phyloP scores from a whole-genome alignment of 2,888 invertebrate species.

The Odontocolon sp. region DNA sequence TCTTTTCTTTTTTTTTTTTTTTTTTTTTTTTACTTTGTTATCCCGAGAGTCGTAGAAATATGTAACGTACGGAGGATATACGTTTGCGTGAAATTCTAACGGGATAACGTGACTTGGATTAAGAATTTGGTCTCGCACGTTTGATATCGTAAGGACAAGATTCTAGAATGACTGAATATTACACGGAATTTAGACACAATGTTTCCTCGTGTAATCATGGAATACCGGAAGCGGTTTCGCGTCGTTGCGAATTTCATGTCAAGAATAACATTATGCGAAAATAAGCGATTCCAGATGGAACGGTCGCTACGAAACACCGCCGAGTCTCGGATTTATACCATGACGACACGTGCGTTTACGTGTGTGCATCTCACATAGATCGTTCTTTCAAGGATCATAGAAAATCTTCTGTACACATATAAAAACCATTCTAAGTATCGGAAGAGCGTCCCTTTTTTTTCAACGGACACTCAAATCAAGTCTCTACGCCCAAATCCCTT shows the following conservation, averaged over 20 bases:
- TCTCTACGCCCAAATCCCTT: constrained; percentile 66
- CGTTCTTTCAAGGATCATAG: constrained; percentile 53
- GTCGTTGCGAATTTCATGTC: neutral
- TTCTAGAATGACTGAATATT: neutral
- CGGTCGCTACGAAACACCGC: neutral
- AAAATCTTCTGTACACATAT: constrained; percentile 66
- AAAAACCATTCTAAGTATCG: constrained; percentile 64
- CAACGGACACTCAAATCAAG: constrained; percentile 68
- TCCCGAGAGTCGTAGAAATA: constrained; percentile 14
- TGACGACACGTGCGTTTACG: constrained; percentile 2
- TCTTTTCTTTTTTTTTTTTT: neutral
- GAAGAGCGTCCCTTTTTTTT: constrained; percentile 49
- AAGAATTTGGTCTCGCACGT: constrained; percentile 16
- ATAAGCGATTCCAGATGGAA: neutral
- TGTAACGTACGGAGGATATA: constrained; percentile 10
- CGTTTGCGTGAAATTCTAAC: constrained; percentile 16
- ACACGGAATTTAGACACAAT: constrained; percentile 15
- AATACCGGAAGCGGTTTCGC: neutral
- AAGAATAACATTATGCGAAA: neutral
- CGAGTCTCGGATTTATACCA: neutral
- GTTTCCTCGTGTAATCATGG: neutral
- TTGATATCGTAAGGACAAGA: constrained; percentile 12
- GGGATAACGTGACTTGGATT: constrained; percentile 16
- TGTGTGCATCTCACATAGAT: neutral
- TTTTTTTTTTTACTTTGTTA: neutral